Evolutionary conservation across 2,888 invertebrate genomes (phyloP), one percentile per base, ranked within the genome.

Genomic region (Clanis bilineata): DNA sequence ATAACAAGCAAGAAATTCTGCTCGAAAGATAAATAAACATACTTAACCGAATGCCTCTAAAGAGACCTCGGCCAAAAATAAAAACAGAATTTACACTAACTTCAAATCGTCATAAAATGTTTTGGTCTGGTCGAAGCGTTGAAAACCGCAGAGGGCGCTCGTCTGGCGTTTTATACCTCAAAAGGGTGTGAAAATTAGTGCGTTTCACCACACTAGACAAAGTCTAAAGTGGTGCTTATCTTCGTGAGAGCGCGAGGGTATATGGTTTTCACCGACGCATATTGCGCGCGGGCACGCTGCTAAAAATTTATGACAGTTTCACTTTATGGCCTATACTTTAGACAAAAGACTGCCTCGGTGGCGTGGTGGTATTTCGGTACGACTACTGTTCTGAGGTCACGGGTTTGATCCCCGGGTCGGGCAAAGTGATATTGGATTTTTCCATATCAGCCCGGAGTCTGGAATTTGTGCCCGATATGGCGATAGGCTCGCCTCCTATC

Each of bases 131-230:
- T 57, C 55, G 18, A 38, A 54, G 64, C 36, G 56, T 57, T 67
- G 61, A 64, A 65, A 69, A 62, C 67, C 64, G 56, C 64, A 63
- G 62, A 65, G 63, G 64, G 68, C 63, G 21, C 64, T 69, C 57
- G 54, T 63, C 62, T 66, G 66, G 64, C 62, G 67, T 74, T 72
- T 70, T 70, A 70, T 69, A 64, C 67, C 65, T 64, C 68, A 56
- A 67, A 72, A 74, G 71, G 73, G 77, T 71, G 78, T 73, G 78
- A 75, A 76, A 79, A 81, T 81, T 79, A 79, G 80, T 80, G 68
- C 72, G 71, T 77, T 76, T 76, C 73, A 70, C 73, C 69, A 67
- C 71, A 73, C 75, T 77, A 79, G 70, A 76, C 74, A 72, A 73
- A 75, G 73, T 77, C 65, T 68, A 70, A 77, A 81, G 81, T 74